Conservation (phyloP, 2,888 invertebrate genomes). For the Drosophila prostipennis region DNA sequence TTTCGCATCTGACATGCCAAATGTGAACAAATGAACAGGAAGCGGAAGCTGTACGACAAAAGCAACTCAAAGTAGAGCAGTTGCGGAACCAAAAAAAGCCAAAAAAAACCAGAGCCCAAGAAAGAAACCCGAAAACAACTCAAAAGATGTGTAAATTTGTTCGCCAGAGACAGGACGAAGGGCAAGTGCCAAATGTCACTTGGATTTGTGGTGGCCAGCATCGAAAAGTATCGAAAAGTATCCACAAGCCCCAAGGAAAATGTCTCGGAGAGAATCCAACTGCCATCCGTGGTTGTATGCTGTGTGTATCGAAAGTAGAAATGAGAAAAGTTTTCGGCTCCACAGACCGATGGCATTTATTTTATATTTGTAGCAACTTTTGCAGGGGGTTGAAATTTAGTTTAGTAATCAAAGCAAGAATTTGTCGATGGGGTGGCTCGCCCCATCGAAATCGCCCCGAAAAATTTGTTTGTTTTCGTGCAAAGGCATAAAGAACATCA, state of each 20-base stretch:
- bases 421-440: constrained; percentile 25
- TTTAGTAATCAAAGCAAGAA: constrained; percentile 73
- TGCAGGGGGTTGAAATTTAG: constrained; percentile 58
- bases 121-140: constrained; percentile 42
- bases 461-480: constrained; percentile 79
- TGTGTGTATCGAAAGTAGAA: constrained; percentile 77
- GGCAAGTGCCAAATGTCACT: constrained; percentile 78
- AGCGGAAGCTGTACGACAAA: constrained; percentile 74
- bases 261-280: constrained; percentile 21
- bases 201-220: constrained; percentile 49
- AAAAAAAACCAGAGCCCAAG: constrained; percentile 5
- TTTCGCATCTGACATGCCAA: constrained; percentile 61
- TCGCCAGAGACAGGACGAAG: constrained; percentile 51
- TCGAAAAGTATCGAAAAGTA: constrained; percentile 37
- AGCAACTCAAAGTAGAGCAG: constrained; percentile 29
- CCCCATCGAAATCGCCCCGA: constrained; percentile 26
- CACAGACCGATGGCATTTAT: constrained; percentile 58
- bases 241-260: constrained; percentile 21
- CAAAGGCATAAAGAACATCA: constrained; percentile 72
- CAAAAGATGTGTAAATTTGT: constrained; percentile 75
- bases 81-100: constrained; percentile 17
- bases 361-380: constrained; percentile 59
- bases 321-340: constrained; percentile 77
- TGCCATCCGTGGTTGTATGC: constrained; percentile 13
- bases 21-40: constrained; percentile 80